Base-by-base conservation (phyloP, 2,888 invertebrate species). In the Colletes collaris region DNA sequence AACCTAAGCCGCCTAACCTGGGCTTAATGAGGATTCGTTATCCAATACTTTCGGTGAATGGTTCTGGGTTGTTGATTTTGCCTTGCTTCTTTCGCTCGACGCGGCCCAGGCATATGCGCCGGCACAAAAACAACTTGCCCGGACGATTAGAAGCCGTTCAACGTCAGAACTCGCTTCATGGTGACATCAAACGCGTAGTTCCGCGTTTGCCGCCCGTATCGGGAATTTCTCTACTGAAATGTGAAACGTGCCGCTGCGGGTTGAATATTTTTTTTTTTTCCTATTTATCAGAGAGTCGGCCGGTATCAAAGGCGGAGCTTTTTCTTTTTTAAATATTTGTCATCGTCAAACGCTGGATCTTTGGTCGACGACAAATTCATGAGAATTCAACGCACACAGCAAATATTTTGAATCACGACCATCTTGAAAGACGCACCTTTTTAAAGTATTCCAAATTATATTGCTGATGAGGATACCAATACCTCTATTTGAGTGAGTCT, bases 91-190 rank as follows among this genome's bases (percentile, higher is more conserved):
- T 35, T 49, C n/a, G 56, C 35, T 64, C 52, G 16, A 49, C 6
- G 13, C 7, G 8, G 10, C 6, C 10, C 1, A 35, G 35, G 37
- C 11, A 16, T 49, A n/a, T 37, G 46, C 46, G 27, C 27, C 35
- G 44, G 13, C 49, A 19, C 11, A 55, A 27, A 44, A 67, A 56
- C 66, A 35, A 67, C 56, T 67, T 55, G 35, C 66, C 56, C 35
- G 49, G 5, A n/a, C 56, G 66, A 67, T 67, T 67, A 58, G 66
- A 67, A 67, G 66, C 66, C 56, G 66, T 56, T 67, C 66, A 67
- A 56, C 66, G 56, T 67, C 56, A 37, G 27, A 56, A 67, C 66
- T 56, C 46, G 66, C 56, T 56, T 67, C 66, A 37, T 35, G 56
- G n/a, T 35, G 56, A 67, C 66, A 67, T 67, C 66, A 67, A 67